phyloP scores from a whole-genome alignment of 2,797 vertebrate genomes.

The Ceryle rudis region DNA sequence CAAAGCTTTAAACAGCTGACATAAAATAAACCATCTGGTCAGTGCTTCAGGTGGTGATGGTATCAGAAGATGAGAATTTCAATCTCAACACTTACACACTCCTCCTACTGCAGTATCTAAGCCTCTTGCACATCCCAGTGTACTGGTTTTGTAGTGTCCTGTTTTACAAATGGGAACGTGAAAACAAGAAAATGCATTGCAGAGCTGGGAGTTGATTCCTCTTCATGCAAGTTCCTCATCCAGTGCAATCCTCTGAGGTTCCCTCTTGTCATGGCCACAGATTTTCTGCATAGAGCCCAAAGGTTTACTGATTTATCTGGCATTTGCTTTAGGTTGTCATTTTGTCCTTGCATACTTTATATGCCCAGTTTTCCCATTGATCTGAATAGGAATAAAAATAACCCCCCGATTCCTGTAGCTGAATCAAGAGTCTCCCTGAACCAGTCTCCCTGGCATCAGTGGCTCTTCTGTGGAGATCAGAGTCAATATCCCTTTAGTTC shows the following conservation, averaged over 20 bases:
- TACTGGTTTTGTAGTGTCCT: not conserved
- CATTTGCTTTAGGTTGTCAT: not conserved
- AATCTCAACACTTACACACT: not conserved
- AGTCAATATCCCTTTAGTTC: not conserved
- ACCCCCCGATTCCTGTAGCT: not conserved
- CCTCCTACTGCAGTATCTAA: not conserved
- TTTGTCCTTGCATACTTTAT: not conserved
- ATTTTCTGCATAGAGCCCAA: not conserved
- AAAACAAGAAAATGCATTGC: not conserved
- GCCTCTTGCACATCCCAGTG: not conserved
- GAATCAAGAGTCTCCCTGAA: not conserved
- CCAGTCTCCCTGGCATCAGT: not conserved
- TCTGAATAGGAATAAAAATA: not conserved
- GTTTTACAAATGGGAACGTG: not conserved
- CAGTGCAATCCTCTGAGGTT: not conserved
- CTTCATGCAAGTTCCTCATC: not conserved
- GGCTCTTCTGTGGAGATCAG: not conserved
- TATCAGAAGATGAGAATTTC: not conserved
- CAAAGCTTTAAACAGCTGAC: not conserved
- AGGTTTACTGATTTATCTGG: not conserved
- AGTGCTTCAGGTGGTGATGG: fast-evolving
- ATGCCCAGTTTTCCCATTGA: not conserved
- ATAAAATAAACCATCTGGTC: not conserved
- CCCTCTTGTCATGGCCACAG: not conserved
- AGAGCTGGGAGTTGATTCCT: not conserved